Evolutionary conservation across 2,888 invertebrate species (phyloP).

Genomic region (Volucella bombylans): DNA sequence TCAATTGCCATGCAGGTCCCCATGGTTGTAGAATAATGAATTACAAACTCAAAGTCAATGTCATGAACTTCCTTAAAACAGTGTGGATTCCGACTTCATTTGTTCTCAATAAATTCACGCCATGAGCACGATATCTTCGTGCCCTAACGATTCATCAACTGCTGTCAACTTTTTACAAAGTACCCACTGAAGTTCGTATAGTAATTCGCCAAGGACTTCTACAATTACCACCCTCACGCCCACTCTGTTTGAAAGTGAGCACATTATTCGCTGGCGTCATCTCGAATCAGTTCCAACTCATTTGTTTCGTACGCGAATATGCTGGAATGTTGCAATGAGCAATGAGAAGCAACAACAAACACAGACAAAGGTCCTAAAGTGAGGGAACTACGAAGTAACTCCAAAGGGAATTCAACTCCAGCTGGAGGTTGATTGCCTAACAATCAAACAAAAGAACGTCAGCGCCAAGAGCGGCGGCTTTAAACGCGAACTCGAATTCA

Average conservation of each 20-base stretch:
- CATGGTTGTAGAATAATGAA: too few species aligned
- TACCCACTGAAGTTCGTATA: too few species aligned
- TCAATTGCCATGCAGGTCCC: too few species aligned
- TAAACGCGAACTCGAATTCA: neutral
- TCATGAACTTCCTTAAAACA: too few species aligned
- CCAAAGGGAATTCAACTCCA: constrained; percentile 16
- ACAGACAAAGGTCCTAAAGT: neutral
- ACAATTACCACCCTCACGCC: neutral
- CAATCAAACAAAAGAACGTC: neutral
- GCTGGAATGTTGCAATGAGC: constrained; percentile 44
- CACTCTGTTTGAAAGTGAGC: too few species aligned
- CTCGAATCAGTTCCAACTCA: constrained; percentile 69
- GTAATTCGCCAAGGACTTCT: neutral
- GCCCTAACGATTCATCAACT: too few species aligned
- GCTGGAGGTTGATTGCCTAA: constrained; percentile 44
- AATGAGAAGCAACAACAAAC: constrained; percentile 57
- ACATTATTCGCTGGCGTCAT: constrained; percentile 47
- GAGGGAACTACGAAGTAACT: neutral
- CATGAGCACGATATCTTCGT: too few species aligned
- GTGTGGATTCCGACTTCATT: too few species aligned
- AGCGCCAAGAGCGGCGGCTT: neutral
- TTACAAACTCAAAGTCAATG: too few species aligned
- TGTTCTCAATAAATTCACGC: too few species aligned
- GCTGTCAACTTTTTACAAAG: too few species aligned
- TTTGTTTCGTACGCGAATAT: constrained; percentile 67